These are phyloP conservation scores for Drosophila erecta DNA, from an alignment of 1,140 invertebrate genomes.

Conservation along the genomic window DNA sequence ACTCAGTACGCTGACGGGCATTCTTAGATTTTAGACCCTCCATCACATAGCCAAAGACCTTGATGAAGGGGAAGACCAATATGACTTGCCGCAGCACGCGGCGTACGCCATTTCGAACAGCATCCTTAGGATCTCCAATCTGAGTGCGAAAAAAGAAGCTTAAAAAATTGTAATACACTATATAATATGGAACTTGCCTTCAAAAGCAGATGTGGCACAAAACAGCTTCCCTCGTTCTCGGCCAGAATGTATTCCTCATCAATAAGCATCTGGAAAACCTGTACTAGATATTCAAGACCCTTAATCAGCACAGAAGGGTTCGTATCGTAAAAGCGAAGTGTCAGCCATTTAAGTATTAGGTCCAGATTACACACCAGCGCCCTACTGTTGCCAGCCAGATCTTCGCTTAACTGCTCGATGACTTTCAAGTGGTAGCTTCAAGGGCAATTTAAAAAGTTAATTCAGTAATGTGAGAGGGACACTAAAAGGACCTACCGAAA, in stretches of 20 bases:
- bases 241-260: slow-evolving; percentile 93
- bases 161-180: no score
- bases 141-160: slow-evolving; percentile 76
- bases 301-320: slow-evolving; percentile 98
- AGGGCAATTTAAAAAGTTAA: neutral
- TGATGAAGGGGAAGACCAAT: slow-evolving; percentile 94
- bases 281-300: slow-evolving; percentile 95
- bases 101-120: slow-evolving; percentile 94
- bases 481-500: slow-evolving; percentile 87
- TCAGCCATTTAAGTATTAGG: slow-evolving; percentile 98
- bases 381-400: slow-evolving; percentile 90
- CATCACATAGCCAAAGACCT: slow-evolving; percentile 95
- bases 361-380: slow-evolving; percentile 96
- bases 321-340: slow-evolving; percentile 98
- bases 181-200: slow-evolving; percentile 87
- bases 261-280: slow-evolving; percentile 92
- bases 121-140: slow-evolving; percentile 98
- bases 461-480: neutral
- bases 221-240: slow-evolving; percentile 96
- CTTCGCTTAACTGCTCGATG: slow-evolving; percentile 95
- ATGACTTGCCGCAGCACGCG: slow-evolving; percentile 94
- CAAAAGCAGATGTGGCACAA: slow-evolving; percentile 96
- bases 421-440: slow-evolving; percentile 94
- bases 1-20: slow-evolving; percentile 97
- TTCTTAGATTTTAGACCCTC: slow-evolving; percentile 99